phyloP scores from a whole-genome alignment of 2,797 vertebrate species.

The Alca torda region DNA sequence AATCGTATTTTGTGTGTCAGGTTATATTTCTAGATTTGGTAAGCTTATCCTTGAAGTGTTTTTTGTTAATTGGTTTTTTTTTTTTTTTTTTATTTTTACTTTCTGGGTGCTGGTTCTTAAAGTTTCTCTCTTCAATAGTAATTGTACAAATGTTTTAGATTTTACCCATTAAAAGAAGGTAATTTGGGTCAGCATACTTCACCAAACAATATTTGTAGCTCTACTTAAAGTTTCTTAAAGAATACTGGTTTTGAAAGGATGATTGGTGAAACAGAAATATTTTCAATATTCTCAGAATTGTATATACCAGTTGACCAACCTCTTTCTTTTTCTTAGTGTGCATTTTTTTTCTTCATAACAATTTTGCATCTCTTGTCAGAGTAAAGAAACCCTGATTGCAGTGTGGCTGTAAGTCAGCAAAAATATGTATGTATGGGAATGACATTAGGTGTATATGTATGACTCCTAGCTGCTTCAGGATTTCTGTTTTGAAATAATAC shows the following conservation, averaged over 20 bases:
- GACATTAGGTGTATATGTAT: background rate
- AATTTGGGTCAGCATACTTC: background rate
- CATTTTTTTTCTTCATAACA: background rate
- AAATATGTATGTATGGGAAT: background rate
- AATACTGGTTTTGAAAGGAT: background rate
- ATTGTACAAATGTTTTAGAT: background rate
- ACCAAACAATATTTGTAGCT: background rate
- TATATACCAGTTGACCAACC: background rate
- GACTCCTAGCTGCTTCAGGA: background rate
- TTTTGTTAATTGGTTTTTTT: background rate
- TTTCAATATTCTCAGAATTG: background rate
- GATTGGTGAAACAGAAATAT: background rate
- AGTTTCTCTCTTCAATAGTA: background rate
- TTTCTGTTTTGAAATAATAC: background rate
- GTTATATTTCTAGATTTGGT: background rate
- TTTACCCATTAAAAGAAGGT: background rate
- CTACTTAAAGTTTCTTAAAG: background rate
- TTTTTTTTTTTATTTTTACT: too few species aligned
- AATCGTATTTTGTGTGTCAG: background rate
- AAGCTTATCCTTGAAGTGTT: background rate
- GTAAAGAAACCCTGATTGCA: background rate
- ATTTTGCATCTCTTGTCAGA: background rate
- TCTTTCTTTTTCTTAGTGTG: background rate
- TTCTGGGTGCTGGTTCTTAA: background rate
- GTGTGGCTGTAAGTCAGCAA: background rate